Percentiles rank a stretch among this genome's conserved stretches.
These are phyloP conservation scores for Lochmaea crataegi DNA, from an alignment of 2,888 invertebrate species.

Conservation along the genomic window DNA sequence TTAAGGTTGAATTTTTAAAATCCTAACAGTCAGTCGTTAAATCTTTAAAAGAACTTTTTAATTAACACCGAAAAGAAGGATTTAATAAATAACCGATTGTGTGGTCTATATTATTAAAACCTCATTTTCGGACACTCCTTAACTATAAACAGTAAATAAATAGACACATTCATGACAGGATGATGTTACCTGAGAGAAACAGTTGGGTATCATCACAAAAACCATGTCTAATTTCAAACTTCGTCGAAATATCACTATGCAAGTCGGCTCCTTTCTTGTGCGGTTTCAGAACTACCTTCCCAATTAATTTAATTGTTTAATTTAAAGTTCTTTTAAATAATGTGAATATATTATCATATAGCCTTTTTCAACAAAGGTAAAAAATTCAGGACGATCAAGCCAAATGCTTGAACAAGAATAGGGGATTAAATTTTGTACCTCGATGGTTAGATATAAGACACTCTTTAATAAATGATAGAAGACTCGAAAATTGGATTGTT, in stretches of 20 bases:
- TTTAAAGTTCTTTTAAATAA: conserved; percentile 15
- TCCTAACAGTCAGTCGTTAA: neutral
- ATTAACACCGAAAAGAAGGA: neutral
- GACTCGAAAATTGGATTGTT: too few relatives aligned
- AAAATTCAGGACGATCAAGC: too few relatives aligned
- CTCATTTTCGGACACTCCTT: conserved; percentile 18
- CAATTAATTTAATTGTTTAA: conserved; percentile 35
- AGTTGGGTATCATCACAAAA: conserved; percentile 12
- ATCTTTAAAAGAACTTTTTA: neutral
- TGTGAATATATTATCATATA: conserved; percentile 29
- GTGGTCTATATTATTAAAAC: conserved; percentile 34
- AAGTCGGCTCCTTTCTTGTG: conserved; percentile 26
- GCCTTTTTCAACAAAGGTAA: conserved; percentile 12
- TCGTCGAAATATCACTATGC: conserved; percentile 25
- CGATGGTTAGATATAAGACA: neutral
- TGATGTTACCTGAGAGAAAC: conserved; percentile 21
- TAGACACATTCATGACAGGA: conserved; percentile 22
- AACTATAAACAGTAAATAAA: conserved; percentile 25
- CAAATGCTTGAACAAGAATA: neutral
- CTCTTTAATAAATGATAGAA: neutral
- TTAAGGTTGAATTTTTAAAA: neutral
- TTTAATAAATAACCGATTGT: conserved; percentile 23
- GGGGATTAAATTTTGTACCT: neutral
- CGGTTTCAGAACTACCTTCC: conserved; percentile 3
- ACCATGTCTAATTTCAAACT: conserved; percentile 19